Evolutionary conservation across 1,140 invertebrate genomes (phyloP).

Genomic region (Arctopsyche grandis): DNA sequence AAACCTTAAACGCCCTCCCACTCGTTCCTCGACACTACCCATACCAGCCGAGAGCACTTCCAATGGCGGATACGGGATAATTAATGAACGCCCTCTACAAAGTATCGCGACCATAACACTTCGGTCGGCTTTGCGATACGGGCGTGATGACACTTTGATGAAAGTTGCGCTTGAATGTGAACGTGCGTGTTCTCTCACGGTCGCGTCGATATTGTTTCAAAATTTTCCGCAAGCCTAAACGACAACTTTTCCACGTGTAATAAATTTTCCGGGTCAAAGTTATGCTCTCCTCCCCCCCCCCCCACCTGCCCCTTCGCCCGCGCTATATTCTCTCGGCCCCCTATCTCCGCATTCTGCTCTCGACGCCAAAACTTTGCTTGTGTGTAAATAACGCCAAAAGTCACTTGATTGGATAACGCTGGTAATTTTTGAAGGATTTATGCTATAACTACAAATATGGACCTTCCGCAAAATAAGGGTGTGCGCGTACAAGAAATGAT

Average conservation of each 20-base stretch:
- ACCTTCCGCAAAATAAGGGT: neutral
- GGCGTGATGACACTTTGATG: conserved; percentile 34
- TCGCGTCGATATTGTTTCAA: neutral
- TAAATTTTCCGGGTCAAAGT: neutral
- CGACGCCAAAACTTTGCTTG: neutral
- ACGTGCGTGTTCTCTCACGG: neutral
- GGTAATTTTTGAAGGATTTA: conserved; percentile 13
- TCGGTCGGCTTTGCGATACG: neutral
- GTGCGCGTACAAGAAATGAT: too few relatives aligned
- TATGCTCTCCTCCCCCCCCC: neutral
- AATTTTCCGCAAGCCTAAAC: neutral
- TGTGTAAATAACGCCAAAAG: conserved; percentile 14
- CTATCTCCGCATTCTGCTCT: neutral
- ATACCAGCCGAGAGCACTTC: too few relatives aligned
- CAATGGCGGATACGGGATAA: conserved; percentile 9
- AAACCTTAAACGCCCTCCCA: neutral
- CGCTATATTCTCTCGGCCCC: neutral
- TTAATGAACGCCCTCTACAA: conserved; percentile 25
- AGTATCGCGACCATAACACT: conserved; percentile 2
- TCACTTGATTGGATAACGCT: conserved; percentile 18
- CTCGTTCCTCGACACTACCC: neutral
- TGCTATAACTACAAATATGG: neutral
- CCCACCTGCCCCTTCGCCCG: neutral
- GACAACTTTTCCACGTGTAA: neutral
- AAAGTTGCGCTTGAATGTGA: conserved; percentile 8